A percentile compares a stretch with the other conserved stretches of the same genome.
Conservation (phyloP, 2,888 invertebrate species). For the Malthinus seriepunctatus region DNA sequence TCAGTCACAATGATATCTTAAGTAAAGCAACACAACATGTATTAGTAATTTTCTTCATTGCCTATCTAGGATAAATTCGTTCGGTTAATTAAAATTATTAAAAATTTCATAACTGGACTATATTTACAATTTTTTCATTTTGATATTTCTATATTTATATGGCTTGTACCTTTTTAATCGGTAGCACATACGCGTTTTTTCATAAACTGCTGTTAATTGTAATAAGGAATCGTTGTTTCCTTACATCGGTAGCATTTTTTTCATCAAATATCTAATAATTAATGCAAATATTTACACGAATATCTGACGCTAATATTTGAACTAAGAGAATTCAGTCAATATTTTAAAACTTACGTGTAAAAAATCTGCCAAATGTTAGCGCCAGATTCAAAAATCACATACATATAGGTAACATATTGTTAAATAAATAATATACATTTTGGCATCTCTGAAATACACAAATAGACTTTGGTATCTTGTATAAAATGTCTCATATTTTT, state of each 20-base stretch:
- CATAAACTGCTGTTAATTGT: neutral
- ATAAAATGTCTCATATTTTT: conserved; percentile 55
- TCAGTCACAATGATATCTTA: conserved; percentile 54
- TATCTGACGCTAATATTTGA: conserved; percentile 37
- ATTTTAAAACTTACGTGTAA: conserved; percentile 34
- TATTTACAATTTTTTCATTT: conserved; percentile 53
- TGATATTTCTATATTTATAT: conserved; percentile 33
- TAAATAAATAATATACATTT: conserved; percentile 58
- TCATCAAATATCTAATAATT: conserved; percentile 28
- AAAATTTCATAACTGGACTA: conserved; percentile 58
- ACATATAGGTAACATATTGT: conserved; percentile 54
- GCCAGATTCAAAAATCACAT: conserved; percentile 52
- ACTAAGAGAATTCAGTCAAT: conserved; percentile 48
- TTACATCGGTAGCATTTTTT: conserved; percentile 21
- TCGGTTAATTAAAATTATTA: conserved; percentile 56
- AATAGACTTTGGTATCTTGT: conserved; percentile 68
- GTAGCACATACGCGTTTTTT: neutral
- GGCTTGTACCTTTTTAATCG: conserved; percentile 14
- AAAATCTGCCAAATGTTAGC: conserved; percentile 33
- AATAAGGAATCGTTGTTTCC: conserved; percentile 4
- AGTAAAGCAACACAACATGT: conserved; percentile 57
- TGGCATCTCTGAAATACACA: conserved; percentile 68
- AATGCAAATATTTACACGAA: conserved; percentile 46
- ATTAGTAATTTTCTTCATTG: conserved; percentile 41
- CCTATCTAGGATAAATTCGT: conserved; percentile 59